Evolutionary conservation across 2,888 invertebrate species (phyloP), one percentile per base, ranked within the genome.

Genomic region (Scaptomyza polygonia): DNA sequence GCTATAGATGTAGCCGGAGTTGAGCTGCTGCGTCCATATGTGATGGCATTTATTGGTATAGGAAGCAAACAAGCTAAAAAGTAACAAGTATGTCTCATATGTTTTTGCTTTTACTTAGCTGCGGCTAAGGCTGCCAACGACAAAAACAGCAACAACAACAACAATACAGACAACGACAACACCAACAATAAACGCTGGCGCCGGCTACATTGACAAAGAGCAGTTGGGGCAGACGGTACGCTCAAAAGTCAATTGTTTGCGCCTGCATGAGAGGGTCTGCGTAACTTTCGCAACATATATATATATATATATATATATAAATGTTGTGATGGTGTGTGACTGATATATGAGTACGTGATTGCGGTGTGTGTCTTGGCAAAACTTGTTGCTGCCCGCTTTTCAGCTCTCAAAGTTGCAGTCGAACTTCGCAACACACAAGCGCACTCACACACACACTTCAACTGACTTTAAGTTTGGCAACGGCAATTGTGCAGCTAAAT

Each of bases 161-260:
- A 21, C 21, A 21, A 2, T 21, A 54, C 14, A 34, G 54, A 36
- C 16, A 57, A 40, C 59, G 66, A 64, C 1, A 21, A 45, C 58
- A 57, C 49, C 67, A 58, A 56, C 65, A 58, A 67, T 47, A 48
- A 68, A 48, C 53, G 44, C 57, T 77, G 66, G 72, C 62, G 70
- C 68, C 68, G 66, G 74, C 64, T 34, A 63, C 65, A 74, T 73
- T 73, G 72, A 74, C 74, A 66, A 5, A 55, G 34, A 43, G 45
- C 64, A 64, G 44, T 58, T 62, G 54, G 61, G 42, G 40, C 58
- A 52, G 72, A 40, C 42, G 34, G 69, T 61, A 47, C 64, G 77
- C 74, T 80, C 79, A 80, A 83, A 80, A 80, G 79, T 80, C 83
- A 80, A 80, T 80, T 80, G 79, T 80, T 80, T 80, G 83, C 77